Percentiles rank a stretch among this genome's conserved stretches.
phyloP scores from a whole-genome alignment of 2,888 invertebrate species.

The Orthonychiurus folsomi region DNA sequence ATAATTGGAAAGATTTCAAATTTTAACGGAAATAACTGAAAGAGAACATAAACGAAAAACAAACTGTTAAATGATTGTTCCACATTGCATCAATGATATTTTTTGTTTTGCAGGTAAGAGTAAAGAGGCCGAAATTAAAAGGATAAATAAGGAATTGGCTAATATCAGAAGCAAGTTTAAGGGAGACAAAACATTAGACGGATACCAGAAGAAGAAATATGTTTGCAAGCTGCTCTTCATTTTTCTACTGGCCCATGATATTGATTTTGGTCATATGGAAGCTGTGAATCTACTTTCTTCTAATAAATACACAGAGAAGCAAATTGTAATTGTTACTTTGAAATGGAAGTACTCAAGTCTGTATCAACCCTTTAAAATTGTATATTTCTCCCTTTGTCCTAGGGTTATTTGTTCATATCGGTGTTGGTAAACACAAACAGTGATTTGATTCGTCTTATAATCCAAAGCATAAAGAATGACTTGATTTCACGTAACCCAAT shows the following conservation, averaged over 20 bases:
- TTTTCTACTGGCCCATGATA: conserved; percentile 97
- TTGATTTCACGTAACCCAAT: conserved; percentile 92
- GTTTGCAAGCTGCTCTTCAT: conserved; percentile 99
- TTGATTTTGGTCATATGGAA: conserved; percentile 99
- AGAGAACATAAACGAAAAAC: too few relatives aligned
- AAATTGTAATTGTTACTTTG: conserved; percentile 64
- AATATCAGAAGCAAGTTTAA: conserved; percentile 99
- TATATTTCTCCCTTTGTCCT: conserved; percentile 22
- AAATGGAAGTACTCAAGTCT: neutral
- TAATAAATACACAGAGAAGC: conserved; percentile 99
- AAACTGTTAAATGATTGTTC: neutral
- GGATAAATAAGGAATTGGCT: conserved; percentile 98
- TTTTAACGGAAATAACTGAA: too few relatives aligned
- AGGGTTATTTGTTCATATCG: conserved; percentile 99
- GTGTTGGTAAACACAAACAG: conserved; percentile 98
- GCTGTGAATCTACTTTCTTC: conserved; percentile 98
- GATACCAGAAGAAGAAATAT: conserved; percentile 99
- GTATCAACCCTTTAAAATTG: neutral
- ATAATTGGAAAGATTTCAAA: too few relatives aligned
- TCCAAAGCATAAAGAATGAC: conserved; percentile 98
- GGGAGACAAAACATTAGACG: conserved; percentile 99
- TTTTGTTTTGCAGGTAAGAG: conserved; percentile 69
- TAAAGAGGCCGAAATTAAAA: conserved; percentile 98
- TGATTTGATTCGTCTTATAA: conserved; percentile 96
- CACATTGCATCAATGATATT: too few relatives aligned